Percentiles rank a stretch among this genome's conserved stretches.
phyloP scores from a whole-genome alignment of 2,888 invertebrate genomes.

The Mellilla xanthometata region DNA sequence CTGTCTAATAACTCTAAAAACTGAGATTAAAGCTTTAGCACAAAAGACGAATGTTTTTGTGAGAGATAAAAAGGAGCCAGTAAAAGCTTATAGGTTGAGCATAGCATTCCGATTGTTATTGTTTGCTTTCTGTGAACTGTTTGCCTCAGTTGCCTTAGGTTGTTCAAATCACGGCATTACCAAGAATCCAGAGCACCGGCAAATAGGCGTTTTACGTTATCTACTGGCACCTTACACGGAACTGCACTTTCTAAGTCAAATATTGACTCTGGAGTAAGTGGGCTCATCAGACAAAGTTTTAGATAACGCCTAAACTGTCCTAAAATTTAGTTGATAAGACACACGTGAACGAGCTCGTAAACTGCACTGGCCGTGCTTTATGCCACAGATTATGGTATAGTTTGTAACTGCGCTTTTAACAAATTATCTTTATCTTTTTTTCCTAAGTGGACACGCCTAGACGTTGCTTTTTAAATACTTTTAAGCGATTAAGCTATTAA shows the following conservation, averaged over 20 bases:
- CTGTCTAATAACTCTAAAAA: conserved; percentile 25
- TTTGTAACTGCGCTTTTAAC: conserved; percentile 55
- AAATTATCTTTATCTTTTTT: conserved; percentile 63
- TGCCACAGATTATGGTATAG: conserved; percentile 12
- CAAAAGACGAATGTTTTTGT: conserved; percentile 22
- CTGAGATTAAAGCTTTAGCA: conserved; percentile 24
- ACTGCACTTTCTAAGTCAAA: conserved; percentile 81
- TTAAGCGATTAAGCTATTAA: conserved; percentile 29
- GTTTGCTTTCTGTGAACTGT: conserved; percentile 51
- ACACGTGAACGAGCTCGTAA: too few species aligned
- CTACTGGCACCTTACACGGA: conserved; percentile 73
- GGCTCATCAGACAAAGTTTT: conserved; percentile 60
- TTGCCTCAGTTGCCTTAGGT: conserved; percentile 42
- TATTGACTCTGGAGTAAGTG: conserved; percentile 73
- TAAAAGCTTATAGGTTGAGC: conserved; percentile 34
- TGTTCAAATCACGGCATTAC: conserved; percentile 47
- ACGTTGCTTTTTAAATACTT: conserved; percentile 27
- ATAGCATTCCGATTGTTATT: conserved; percentile 36
- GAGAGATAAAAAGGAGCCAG: conserved; percentile 27
- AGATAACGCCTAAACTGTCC: conserved; percentile 74
- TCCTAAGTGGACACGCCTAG: conserved; percentile 54
- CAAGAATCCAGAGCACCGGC: conserved; percentile 59
- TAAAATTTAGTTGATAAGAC: conserved; percentile 56
- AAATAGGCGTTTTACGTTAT: conserved; percentile 65
- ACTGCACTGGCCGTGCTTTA: conserved; percentile 39